Percentiles rank a stretch among this genome's conserved stretches.
These are phyloP conservation scores for Lasioglossum zephyrum DNA, from an alignment of 2,888 invertebrate species.

Conservation along the genomic window DNA sequence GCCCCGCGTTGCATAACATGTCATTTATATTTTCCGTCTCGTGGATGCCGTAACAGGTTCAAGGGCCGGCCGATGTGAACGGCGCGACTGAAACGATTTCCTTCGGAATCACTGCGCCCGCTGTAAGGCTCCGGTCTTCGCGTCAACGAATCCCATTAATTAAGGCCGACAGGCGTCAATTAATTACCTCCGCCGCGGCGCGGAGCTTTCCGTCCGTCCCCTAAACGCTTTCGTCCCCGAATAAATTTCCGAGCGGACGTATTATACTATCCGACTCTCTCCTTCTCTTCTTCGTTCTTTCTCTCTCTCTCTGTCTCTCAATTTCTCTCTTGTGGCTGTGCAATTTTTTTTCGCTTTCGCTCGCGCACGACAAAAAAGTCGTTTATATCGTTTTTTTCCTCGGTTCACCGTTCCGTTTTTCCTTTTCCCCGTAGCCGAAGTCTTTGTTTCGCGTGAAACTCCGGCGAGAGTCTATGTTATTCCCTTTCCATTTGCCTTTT, in stretches of 20 bases:
- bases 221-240: slow-evolving; percentile 25
- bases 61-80: background rate
- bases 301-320: background rate
- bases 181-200: slow-evolving; percentile 48
- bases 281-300: background rate
- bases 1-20: background rate
- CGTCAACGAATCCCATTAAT: slow-evolving; percentile 42
- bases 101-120: slow-evolving; percentile 26
- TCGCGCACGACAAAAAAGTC: background rate
- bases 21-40: slow-evolving; percentile 25
- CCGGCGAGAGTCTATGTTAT: slow-evolving; percentile 1
- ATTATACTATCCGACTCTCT: background rate
- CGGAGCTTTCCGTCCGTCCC: slow-evolving; percentile 26
- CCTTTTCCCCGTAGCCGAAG: background rate
- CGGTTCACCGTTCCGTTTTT: background rate
- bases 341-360: background rate
- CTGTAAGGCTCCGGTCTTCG: slow-evolving; percentile 26
- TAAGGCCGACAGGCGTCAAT: slow-evolving; percentile 42
- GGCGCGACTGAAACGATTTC: slow-evolving; percentile 16
- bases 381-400: background rate
- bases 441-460: background rate
- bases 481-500: slow-evolving; percentile 16
- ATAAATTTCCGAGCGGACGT: slow-evolving; percentile 30
- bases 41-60: slow-evolving; percentile 13
- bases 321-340: background rate